Conservation (phyloP, 2,888 invertebrate species). For the Alsophila aescularia region DNA sequence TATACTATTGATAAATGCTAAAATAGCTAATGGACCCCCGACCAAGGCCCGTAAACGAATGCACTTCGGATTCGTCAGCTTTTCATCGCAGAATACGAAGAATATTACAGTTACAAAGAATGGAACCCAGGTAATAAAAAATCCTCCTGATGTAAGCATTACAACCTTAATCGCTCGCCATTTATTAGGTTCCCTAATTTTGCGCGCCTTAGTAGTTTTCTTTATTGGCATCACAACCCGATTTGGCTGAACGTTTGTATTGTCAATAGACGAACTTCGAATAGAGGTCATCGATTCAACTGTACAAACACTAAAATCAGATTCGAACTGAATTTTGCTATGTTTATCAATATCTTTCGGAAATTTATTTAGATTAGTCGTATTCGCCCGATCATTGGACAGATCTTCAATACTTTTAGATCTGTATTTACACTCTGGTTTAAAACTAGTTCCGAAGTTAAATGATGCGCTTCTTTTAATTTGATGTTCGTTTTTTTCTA, state of each 20-base stretch:
- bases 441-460: constrained; percentile 36
- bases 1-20: constrained; percentile 86
- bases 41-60: constrained; percentile 76
- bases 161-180: constrained; percentile 87
- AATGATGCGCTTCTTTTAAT: constrained; percentile 67
- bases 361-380: constrained; percentile 13
- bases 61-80: constrained; percentile 74
- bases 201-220: constrained; percentile 35
- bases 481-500: constrained; percentile 28
- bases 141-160: constrained; percentile 85
- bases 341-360: constrained; percentile 35
- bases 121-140: constrained; percentile 86
- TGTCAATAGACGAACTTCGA: constrained; percentile 29
- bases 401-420: constrained; percentile 66
- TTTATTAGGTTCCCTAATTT: constrained; percentile 72
- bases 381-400: constrained; percentile 33
- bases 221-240: constrained; percentile 6
- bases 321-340: constrained; percentile 46
- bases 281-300: constrained; percentile 50
- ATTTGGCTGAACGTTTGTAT: constrained; percentile 30
- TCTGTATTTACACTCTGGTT: constrained; percentile 36
- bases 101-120: constrained; percentile 84
- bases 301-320: constrained; percentile 61
- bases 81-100: constrained; percentile 81
- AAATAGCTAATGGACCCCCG: constrained; percentile 84